Conservation (phyloP, 2,113 vertebrate species). For the Odobenus rosmarus region DNA sequence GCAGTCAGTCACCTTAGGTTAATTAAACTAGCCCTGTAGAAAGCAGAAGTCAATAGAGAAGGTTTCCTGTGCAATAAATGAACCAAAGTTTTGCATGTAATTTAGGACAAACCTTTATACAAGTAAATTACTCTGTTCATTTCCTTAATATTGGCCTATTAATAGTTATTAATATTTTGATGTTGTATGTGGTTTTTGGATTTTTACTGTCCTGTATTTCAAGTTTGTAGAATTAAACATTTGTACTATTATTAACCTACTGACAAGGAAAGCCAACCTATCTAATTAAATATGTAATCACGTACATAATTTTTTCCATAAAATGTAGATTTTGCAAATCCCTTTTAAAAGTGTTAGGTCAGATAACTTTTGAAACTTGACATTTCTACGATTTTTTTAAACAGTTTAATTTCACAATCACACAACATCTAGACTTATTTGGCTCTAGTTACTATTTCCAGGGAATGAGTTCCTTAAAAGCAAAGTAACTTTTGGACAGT, state of each 20-base stretch:
- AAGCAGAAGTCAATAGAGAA: not conserved
- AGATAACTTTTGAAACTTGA: not conserved
- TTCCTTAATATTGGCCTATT: not conserved
- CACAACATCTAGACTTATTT: not conserved
- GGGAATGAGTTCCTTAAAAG: not conserved
- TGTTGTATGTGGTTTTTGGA: not conserved
- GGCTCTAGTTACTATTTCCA: not conserved
- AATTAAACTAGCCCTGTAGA: not conserved
- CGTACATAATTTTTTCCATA: not conserved
- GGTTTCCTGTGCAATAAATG: not conserved
- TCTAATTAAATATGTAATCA: not conserved
- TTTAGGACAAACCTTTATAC: not conserved
- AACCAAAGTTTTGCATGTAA: not conserved
- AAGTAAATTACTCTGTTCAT: not conserved
- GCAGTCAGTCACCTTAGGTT: not conserved
- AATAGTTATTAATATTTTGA: constrained; percentile 11
- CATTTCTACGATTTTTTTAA: not conserved
- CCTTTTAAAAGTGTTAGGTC: not conserved
- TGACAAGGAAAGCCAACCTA: not conserved
- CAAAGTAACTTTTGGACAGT: not conserved
- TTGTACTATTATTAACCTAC: not conserved
- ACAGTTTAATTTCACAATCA: not conserved
- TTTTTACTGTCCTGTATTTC: not conserved
- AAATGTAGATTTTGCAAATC: not conserved
- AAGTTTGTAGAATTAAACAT: constrained; percentile 15